phyloP scores from a whole-genome alignment of 2,888 invertebrate species.

The Nomada flava region DNA sequence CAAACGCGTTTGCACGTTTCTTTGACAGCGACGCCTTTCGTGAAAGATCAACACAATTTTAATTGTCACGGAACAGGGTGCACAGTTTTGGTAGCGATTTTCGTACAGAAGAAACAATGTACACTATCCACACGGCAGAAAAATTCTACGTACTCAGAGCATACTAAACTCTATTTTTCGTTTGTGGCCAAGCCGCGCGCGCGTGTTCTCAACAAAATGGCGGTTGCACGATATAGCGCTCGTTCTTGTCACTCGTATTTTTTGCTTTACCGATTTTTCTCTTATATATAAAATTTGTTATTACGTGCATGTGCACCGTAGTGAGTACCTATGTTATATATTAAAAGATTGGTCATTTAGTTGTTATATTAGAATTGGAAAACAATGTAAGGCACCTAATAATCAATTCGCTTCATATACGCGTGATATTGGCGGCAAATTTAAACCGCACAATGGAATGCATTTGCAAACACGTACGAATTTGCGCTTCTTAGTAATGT shows the following conservation, averaged over 20 bases:
- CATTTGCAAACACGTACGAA: background rate
- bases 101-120: background rate
- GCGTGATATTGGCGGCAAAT: constrained; percentile 38
- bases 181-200: constrained; percentile 61
- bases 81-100: constrained; percentile 1
- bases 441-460: constrained; percentile 5
- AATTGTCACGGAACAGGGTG: background rate
- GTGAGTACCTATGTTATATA: too few relatives aligned
- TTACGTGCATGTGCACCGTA: background rate
- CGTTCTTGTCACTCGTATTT: constrained; percentile 19
- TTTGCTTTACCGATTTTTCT: background rate
- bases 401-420: background rate
- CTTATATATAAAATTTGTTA: background rate
- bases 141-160: constrained; percentile 43
- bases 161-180: constrained; percentile 57
- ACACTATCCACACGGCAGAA: constrained; percentile 23
- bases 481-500: too few relatives aligned
- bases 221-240: constrained; percentile 35
- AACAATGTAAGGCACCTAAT: background rate
- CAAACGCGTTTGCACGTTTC: constrained; percentile 61
- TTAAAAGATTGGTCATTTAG: background rate
- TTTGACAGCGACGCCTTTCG: constrained; percentile 58
- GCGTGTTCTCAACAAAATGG: constrained; percentile 63
- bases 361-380: background rate
- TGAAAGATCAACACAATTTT: constrained; percentile 14